Percentiles rank a stretch among this genome's conserved stretches.
These are phyloP conservation scores for Equus przewalskii DNA, from an alignment of 2,113 vertebrate species.

Conservation along the genomic window DNA sequence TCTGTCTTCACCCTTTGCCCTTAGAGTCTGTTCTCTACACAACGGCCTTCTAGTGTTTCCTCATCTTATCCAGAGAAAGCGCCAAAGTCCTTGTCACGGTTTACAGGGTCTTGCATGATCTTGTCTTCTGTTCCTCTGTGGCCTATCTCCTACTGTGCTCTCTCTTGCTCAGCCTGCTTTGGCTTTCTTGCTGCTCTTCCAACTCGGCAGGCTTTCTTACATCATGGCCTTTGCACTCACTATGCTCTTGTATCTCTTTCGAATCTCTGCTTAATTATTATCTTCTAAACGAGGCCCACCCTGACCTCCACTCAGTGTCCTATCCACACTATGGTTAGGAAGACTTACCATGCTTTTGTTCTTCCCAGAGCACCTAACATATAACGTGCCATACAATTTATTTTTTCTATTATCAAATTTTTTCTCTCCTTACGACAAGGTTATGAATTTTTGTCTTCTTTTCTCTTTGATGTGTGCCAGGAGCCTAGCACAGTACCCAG, in stretches of 20 bases:
- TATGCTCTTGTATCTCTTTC: neutral
- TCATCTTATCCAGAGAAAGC: neutral
- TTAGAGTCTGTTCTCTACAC: neutral
- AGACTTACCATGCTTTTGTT: neutral
- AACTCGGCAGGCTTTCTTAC: neutral
- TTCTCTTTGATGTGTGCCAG: neutral
- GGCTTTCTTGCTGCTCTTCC: neutral
- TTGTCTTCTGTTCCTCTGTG: neutral
- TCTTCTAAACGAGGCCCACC: neutral
- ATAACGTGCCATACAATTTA: neutral
- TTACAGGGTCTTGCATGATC: neutral
- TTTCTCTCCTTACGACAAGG: neutral
- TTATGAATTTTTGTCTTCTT: neutral
- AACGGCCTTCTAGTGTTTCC: neutral
- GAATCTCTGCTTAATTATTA: slow-evolving; percentile 6
- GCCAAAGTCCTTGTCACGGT: neutral
- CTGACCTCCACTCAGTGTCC: neutral
- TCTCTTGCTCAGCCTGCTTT: neutral
- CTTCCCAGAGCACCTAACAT: neutral
- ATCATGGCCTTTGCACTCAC: neutral
- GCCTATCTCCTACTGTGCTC: neutral
- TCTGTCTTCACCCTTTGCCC: neutral
- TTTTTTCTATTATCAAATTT: slow-evolving; percentile 31
- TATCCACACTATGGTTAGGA: neutral
- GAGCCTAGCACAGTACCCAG: neutral